Evolutionary conservation across 2,797 vertebrate genomes (phyloP), one percentile per base, ranked within the genome.

Genomic region (Valencia hispanica): DNA sequence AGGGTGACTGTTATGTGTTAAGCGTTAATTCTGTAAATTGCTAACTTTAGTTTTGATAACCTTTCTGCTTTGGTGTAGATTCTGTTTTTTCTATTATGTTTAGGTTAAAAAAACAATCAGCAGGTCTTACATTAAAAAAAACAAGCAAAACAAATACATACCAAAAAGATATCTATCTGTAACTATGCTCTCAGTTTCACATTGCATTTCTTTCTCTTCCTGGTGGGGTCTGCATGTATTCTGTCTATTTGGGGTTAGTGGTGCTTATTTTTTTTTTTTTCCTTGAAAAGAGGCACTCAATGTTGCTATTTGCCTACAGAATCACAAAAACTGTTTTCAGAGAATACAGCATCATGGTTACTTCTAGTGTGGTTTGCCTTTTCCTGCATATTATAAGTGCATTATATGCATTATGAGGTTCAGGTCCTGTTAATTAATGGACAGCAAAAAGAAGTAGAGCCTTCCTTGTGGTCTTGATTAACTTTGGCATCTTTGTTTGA

Each of bases 71-170:
- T 68, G 11, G 53, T 36, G 2, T 79, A 70, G 6, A 39, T 73
- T 70, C 5, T 41, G 18, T 70, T 45, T 10, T 45, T 32, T 72
- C 32, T 61, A 32, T 43, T 66, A 47, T 69, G 39, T n/a, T 73
- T 50, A 68, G 48, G 66, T 79, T 74, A 81, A 68, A 78, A 70
- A 79, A 79, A 82, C 32, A 25, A 36, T 63, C 61, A 47, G 14
- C 72, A 85, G 82, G 75, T 81, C 68, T n/a, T 79, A 83, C 55
- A 77, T 73, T 63, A 77, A 83, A 55, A 59, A 86, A 74, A 75
- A 76, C 79, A 80, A 65, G 55, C 84, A 75, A 81, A 18, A 68
- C 45, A 51, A 22, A 41, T 65, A 20, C 9, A 12, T 25, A 14
- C 9, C 4, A 32, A 32, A 32, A 43, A 8, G 10, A 73, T 11